These are phyloP conservation scores for Ceratosolen solmsi DNA, from an alignment of 1,140 invertebrate genomes.

Conservation along the genomic window DNA sequence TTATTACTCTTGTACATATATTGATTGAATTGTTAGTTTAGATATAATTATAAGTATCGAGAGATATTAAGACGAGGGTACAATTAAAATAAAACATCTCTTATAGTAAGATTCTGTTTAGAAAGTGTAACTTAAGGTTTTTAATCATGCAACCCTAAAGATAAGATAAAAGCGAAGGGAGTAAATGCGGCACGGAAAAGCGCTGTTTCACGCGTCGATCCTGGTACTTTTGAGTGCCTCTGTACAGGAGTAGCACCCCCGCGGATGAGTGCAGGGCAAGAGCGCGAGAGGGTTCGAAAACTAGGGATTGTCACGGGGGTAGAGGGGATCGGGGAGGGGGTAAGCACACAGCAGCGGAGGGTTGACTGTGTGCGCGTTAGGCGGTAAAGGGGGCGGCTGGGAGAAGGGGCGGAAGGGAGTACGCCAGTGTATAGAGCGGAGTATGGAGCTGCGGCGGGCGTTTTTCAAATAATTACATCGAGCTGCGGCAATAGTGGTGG, in stretches of 20 bases:
- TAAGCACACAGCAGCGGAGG: slow-evolving; percentile 1
- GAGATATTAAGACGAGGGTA: too few relatives aligned
- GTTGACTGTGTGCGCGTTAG: neutral
- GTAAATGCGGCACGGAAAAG: neutral
- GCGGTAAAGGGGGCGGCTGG: neutral
- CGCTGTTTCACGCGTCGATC: neutral
- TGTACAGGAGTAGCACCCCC: slow-evolving; percentile 61
- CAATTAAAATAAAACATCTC: too few relatives aligned
- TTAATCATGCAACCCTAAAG: neutral
- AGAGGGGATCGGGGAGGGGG: slow-evolving; percentile 4
- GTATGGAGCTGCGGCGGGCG: slow-evolving; percentile 62
- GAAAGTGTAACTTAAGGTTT: too few relatives aligned
- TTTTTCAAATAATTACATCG: slow-evolving; percentile 75
- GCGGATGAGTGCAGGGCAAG: slow-evolving; percentile 45
- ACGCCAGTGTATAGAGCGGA: slow-evolving; percentile 36
- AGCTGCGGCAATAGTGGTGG: slow-evolving; percentile 68
- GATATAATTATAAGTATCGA: too few relatives aligned
- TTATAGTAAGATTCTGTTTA: too few relatives aligned
- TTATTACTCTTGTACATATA: too few relatives aligned
- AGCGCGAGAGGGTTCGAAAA: slow-evolving; percentile 36
- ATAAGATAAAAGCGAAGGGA: slow-evolving; percentile 3
- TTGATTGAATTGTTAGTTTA: too few relatives aligned
- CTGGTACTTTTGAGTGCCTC: slow-evolving; percentile 65
- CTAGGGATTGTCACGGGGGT: neutral
- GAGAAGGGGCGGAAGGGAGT: neutral